Base-by-base conservation (phyloP, 2,797 vertebrate species). In the Hemibagrus guttatus region DNA sequence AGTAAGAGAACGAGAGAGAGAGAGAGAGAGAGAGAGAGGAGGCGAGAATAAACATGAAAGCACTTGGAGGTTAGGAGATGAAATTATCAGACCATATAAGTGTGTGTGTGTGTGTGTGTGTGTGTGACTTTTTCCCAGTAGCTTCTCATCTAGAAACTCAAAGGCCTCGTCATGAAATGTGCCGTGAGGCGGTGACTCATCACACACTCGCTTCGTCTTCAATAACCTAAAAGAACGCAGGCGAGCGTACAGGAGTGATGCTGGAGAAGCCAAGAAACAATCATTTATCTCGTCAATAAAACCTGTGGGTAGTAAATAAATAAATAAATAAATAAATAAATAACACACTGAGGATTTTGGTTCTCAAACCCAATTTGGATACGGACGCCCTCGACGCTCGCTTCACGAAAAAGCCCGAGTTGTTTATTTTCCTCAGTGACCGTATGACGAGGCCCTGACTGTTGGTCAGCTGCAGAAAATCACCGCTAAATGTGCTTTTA, bases 131-230 rank as follows among this genome's bases (percentile, higher is more conserved):
- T 78, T 80, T 80, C 61, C 78, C 58, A 35, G 13, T 63, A 14
- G 79, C 90, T 92, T 94, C 88, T 72, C 91, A 91, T 94, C 86
- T 85, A 90, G 78, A 79, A 86, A 17, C 88, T 63, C 79, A 46
- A 81, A 89, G 92, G 93, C 68, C 92, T 58, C 69, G 86, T 89
- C 85, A 64, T 68, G 79, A 90, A 92, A 94, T 91, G 90, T 89
- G 93, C 94, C 91, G 85, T 89, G 42, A 94, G 94, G 91, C 75
- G 80, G 46, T 95, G 94, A 96, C 92, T 95, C 94, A 95, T 81
- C 86, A 85, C 59, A 86, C 90, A 91, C 89, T 92, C 76, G 86
- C 89, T 93, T 87, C 84, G 84, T 84, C 90, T 83, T 87, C 89
- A 92, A 80, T 91, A 90, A 86, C 90, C 82, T 49, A 49, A 87